phyloP scores from a whole-genome alignment of 2,888 invertebrate species.

The Ischnus inquisitorius region DNA sequence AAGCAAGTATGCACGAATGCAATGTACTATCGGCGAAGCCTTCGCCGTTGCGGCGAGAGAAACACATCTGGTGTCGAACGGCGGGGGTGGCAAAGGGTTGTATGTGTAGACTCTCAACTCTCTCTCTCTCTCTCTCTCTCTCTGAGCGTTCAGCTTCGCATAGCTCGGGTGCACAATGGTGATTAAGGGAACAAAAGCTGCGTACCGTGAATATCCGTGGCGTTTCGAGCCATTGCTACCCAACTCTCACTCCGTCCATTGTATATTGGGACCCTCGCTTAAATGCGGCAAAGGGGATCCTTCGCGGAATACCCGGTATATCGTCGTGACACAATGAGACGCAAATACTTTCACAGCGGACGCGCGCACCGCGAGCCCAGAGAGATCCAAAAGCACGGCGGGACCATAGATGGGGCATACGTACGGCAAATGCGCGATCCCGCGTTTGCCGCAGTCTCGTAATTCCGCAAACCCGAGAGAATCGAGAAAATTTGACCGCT shows the following conservation, averaged over 20 bases:
- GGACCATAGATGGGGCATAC: not conserved
- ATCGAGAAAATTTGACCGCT: conserved; percentile 11
- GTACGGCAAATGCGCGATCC: not conserved
- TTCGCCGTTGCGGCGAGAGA: conserved; percentile 38
- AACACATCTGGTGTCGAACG: conserved; percentile 75
- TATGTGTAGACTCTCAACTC: not conserved
- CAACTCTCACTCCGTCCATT: conserved; percentile 50
- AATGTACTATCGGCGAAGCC: conserved; percentile 51
- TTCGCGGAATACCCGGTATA: conserved; percentile 55
- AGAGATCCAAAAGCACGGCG: conserved; percentile 1
- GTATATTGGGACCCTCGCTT: conserved; percentile 51
- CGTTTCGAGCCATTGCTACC: conserved; percentile 26
- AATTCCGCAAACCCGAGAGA: not conserved
- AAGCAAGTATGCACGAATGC: conserved; percentile 35
- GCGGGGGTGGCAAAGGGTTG: not conserved
- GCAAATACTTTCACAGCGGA: conserved; percentile 5
- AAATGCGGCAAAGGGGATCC: conserved; percentile 51
- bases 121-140: not conserved
- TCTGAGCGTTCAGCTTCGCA: conserved; percentile 52
- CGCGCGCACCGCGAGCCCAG: not conserved
- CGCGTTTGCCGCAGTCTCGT: not conserved
- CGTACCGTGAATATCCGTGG: conserved; percentile 74
- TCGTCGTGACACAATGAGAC: conserved; percentile 56
- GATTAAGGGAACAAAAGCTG: conserved; percentile 78
- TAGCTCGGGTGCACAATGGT: conserved; percentile 74